Percentiles rank a stretch among this genome's conserved stretches.
phyloP scores from a whole-genome alignment of 2,888 invertebrate species.

The Zaprionus obscuricornis region DNA sequence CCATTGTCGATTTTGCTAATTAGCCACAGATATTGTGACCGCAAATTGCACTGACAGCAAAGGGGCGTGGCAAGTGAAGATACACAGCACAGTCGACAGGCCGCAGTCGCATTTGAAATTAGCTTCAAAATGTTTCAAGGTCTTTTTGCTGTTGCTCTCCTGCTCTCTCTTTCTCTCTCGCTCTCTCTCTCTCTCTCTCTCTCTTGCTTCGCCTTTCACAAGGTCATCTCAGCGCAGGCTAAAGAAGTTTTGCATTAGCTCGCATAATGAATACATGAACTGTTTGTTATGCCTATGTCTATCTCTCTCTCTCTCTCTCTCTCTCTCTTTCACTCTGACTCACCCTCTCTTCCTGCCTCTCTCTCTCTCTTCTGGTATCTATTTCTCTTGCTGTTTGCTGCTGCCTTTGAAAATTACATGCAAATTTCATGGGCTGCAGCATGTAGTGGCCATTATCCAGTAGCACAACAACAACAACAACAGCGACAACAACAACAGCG shows the following conservation, averaged over 20 bases:
- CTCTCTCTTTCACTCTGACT: too few species aligned
- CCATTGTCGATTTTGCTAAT: conserved; percentile 38
- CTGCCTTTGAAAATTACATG: conserved; percentile 58
- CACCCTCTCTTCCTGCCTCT: background rate
- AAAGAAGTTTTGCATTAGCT: conserved; percentile 5
- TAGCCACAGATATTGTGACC: conserved; percentile 38
- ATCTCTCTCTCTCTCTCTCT: too few species aligned
- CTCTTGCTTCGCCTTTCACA: too few species aligned
- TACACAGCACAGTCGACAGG: background rate
- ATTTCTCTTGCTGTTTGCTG: background rate
- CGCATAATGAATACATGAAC: conserved; percentile 34
- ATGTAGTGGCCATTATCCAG: conserved; percentile 46
- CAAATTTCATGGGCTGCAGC: conserved; percentile 60
- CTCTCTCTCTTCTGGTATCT: conserved; percentile 3
- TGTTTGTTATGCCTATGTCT: too few species aligned
- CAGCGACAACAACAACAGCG: conserved; percentile 7
- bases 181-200: too few species aligned
- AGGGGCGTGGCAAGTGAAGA: conserved; percentile 41
- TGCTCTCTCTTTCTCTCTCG: too few species aligned
- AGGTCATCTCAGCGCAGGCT: too few species aligned
- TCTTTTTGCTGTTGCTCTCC: too few species aligned
- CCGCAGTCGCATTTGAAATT: conserved; percentile 17
- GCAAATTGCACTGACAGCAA: conserved; percentile 53
- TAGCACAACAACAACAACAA: conserved; percentile 27
- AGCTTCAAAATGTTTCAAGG: conserved; percentile 52